These are phyloP conservation scores for Oncorhynchus clarkii DNA, from an alignment of 2,113 vertebrate genomes.

Conservation along the genomic window DNA sequence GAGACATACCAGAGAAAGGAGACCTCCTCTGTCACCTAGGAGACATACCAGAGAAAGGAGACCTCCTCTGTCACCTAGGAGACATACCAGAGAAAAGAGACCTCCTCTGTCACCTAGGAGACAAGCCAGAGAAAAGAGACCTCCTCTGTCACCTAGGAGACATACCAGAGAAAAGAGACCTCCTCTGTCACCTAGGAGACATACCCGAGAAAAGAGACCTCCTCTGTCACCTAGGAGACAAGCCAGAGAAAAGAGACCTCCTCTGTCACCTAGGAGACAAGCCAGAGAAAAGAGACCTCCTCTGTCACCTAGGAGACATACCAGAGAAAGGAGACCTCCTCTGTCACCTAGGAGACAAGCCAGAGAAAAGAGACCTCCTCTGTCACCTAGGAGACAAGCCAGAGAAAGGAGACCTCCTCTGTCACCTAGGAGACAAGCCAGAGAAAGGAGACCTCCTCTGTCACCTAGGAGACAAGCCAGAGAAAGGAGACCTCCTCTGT, in stretches of 20 bases:
- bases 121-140: not conserved
- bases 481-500: not conserved
- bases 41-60: not conserved
- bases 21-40: not conserved
- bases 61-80: not conserved
- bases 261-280: too few relatives aligned
- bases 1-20: not conserved
- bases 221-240: too few relatives aligned
- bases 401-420: not conserved
- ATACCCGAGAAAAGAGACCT: not conserved
- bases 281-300: not conserved
- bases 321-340: not conserved
- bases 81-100: not conserved
- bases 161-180: not conserved
- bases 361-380: not conserved
- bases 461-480: too few relatives aligned
- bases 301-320: too few relatives aligned
- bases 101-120: not conserved
- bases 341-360: too few relatives aligned
- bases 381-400: too few relatives aligned
- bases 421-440: too few relatives aligned
- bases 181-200: too few relatives aligned
- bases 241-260: not conserved
- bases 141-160: too few relatives aligned
- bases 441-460: not conserved